A percentile compares a stretch with the other conserved stretches of the same genome.
Conservation (phyloP, 2,888 invertebrate species). For the Drosophila anomalata region DNA sequence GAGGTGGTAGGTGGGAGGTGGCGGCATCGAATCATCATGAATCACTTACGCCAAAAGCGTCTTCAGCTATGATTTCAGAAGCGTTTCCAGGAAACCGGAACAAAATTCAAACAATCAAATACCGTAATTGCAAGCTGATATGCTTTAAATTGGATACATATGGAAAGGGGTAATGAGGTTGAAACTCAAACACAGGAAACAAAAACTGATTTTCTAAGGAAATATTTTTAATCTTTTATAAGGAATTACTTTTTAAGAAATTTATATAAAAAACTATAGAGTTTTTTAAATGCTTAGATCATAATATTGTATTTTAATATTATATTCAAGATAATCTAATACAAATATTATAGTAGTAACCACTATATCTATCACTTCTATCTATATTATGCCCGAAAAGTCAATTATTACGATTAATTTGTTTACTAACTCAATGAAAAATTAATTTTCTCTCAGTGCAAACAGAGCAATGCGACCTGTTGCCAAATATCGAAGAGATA, state of each 20-base stretch:
- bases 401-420: not conserved
- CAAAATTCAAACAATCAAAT: constrained; percentile 63
- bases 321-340: too few relatives aligned
- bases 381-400: too few relatives aligned
- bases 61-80: constrained; percentile 69
- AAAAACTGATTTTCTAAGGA: not conserved
- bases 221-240: not conserved
- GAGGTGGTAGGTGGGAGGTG: not conserved
- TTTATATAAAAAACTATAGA: too few relatives aligned
- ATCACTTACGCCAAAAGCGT: constrained; percentile 61
- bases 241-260: too few relatives aligned
- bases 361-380: too few relatives aligned
- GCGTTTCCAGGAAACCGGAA: constrained; percentile 56
- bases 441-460: constrained; percentile 7
- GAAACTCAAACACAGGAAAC: not conserved
- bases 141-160: constrained; percentile 6
- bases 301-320: too few relatives aligned
- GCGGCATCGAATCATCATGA: constrained; percentile 42
- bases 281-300: too few relatives aligned
- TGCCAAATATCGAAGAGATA: constrained; percentile 35
- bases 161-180: not conserved
- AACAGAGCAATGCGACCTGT: constrained; percentile 23
- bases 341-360: too few relatives aligned
- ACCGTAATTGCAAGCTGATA: constrained; percentile 61
- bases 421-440: not conserved